Percentiles rank a stretch among this genome's conserved stretches.
phyloP scores from a whole-genome alignment of 2,888 invertebrate species.

The Ichneumoninae sp. region DNA sequence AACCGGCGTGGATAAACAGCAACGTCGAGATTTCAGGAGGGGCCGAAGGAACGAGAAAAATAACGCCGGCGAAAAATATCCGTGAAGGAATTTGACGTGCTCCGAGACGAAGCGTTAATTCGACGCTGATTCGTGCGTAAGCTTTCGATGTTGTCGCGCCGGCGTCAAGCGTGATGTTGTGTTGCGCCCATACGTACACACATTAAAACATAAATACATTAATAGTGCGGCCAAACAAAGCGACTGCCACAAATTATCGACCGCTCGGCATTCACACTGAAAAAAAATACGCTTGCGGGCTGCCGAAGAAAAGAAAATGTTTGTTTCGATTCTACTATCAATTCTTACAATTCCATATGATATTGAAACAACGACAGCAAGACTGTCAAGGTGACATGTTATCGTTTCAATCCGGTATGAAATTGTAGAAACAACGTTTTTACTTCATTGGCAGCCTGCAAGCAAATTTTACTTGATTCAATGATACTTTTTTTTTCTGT shows the following conservation, averaged over 20 bases:
- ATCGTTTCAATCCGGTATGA: too few relatives aligned
- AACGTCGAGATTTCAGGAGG: slow-evolving; percentile 19
- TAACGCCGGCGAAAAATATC: not conserved
- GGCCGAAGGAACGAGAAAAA: not conserved
- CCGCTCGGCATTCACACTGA: slow-evolving; percentile 2
- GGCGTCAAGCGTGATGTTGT: not conserved
- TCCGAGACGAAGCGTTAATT: slow-evolving; percentile 5
- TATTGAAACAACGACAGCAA: too few relatives aligned
- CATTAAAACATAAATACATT: slow-evolving; percentile 35
- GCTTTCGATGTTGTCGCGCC: not conserved
- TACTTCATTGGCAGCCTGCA: too few relatives aligned
- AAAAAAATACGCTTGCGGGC: too few relatives aligned
- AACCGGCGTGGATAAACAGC: slow-evolving; percentile 31
- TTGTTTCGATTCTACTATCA: too few relatives aligned
- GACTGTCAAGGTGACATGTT: too few relatives aligned
- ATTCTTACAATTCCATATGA: too few relatives aligned
- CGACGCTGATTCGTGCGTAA: slow-evolving; percentile 18
- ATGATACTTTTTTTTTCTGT: too few relatives aligned
- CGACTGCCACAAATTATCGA: slow-evolving; percentile 32
- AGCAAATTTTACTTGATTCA: too few relatives aligned
- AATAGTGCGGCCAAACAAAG: slow-evolving; percentile 2
- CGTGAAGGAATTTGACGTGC: not conserved
- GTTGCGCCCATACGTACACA: not conserved
- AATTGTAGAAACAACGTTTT: too few relatives aligned
- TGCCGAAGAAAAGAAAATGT: too few relatives aligned